phyloP scores from a whole-genome alignment of 2,888 invertebrate genomes.

The Plagodis dolabraria region DNA sequence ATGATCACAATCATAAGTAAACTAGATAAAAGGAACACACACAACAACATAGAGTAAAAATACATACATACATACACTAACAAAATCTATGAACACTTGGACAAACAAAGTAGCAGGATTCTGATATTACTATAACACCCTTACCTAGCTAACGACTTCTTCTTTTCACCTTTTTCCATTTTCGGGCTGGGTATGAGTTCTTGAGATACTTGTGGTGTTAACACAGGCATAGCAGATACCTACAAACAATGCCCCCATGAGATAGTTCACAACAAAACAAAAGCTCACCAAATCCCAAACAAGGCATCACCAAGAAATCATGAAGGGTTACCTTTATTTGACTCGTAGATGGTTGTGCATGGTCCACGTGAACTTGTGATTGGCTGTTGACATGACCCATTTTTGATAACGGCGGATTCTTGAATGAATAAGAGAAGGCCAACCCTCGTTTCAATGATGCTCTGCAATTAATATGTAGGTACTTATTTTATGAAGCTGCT shows the following conservation, averaged over 20 bases:
- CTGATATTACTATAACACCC: neutral
- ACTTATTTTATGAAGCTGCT: constrained; percentile 24
- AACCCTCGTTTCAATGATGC: constrained; percentile 87
- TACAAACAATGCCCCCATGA: constrained; percentile 6
- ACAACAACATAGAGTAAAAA: too few relatives aligned
- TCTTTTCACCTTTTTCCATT: constrained; percentile 57
- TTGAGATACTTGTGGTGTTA: constrained; percentile 7
- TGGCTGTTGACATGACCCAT: constrained; percentile 88
- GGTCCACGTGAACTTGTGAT: constrained; percentile 50
- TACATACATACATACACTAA: too few relatives aligned
- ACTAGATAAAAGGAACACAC: too few relatives aligned
- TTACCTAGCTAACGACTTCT: constrained; percentile 59
- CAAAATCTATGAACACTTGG: constrained; percentile 14
- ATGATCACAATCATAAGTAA: too few relatives aligned
- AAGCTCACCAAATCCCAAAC: neutral
- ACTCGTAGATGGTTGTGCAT: constrained; percentile 6
- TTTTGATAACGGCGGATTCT: constrained; percentile 92
- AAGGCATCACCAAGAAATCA: too few relatives aligned
- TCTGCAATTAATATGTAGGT: constrained; percentile 53
- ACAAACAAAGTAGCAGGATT: constrained; percentile 1
- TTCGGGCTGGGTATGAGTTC: constrained; percentile 40
- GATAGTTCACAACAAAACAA: neutral
- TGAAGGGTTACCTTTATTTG: constrained; percentile 12
- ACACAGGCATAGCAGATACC: constrained; percentile 3
- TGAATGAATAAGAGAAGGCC: constrained; percentile 89